Evolutionary conservation across 2,888 invertebrate genomes (phyloP).

Genomic region (Drosophila robusta): DNA sequence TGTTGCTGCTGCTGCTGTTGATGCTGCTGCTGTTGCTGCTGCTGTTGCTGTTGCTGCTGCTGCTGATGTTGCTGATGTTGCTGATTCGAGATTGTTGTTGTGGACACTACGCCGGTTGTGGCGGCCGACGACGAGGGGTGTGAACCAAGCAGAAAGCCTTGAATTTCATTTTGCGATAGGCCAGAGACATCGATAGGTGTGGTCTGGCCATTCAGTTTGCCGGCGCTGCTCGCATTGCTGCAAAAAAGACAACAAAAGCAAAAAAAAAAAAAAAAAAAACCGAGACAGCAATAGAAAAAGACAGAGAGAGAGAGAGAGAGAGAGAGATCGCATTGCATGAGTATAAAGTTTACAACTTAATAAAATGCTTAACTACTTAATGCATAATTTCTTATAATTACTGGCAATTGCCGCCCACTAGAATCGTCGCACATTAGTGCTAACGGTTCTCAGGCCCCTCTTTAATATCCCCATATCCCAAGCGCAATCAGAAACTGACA

Average conservation of each 20-base stretch:
- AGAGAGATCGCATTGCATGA: slow-evolving; percentile 41
- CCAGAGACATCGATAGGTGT: slow-evolving; percentile 86
- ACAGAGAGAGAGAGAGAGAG: slow-evolving; percentile 7
- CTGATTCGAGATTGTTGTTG: slow-evolving; percentile 81
- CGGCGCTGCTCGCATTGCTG: slow-evolving; percentile 83
- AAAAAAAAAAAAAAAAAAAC: neutral
- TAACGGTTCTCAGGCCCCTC: slow-evolving; percentile 16
- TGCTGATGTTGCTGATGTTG: slow-evolving; percentile 73
- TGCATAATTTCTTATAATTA: slow-evolving; percentile 7
- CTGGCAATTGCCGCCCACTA: slow-evolving; percentile 29
- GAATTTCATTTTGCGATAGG: slow-evolving; percentile 86
- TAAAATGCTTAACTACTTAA: slow-evolving; percentile 16
- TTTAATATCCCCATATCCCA: neutral
- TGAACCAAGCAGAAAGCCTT: slow-evolving; percentile 85
- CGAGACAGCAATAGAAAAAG: slow-evolving; percentile 16
- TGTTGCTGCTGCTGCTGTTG: slow-evolving; percentile 66
- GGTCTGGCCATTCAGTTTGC: slow-evolving; percentile 85
- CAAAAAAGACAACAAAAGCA: slow-evolving; percentile 36
- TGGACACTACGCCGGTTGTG: slow-evolving; percentile 82
- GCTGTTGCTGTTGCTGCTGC: slow-evolving; percentile 68
- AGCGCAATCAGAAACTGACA: slow-evolving; percentile 41
- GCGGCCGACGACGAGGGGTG: slow-evolving; percentile 84
- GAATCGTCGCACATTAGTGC: neutral
- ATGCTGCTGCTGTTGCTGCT: slow-evolving; percentile 68
- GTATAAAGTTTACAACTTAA: slow-evolving; percentile 21